Base-by-base conservation (phyloP, 2,888 invertebrate genomes). In the Hetaerina titia region DNA sequence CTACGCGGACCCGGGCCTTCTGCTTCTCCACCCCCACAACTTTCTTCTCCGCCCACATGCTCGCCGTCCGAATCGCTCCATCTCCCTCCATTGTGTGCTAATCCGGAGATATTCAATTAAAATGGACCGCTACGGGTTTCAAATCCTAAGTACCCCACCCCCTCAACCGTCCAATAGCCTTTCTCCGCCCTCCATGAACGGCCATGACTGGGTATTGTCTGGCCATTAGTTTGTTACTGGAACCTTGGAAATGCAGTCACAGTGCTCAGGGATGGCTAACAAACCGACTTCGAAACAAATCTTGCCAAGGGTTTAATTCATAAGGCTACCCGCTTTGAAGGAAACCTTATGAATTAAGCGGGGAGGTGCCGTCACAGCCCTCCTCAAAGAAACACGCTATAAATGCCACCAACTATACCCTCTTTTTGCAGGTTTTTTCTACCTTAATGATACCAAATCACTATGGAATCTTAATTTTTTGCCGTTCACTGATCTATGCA, bases 61-160 rank as follows among this genome's bases (percentile, higher is more conserved):
- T n/a, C 19, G 22, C n/a, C 45, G 64, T 15, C 69, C 92, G 45
- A 31, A 81, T 81, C 81, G 15, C 81, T 81, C 64, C 90, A n/a
- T 63, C 90, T 90, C 63, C 88, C 56, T 64, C 92, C 74, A 92
- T 92, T 92, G 92, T 92, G 92, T 92, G 92, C 92, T 92, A 92
- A 92, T 92, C 92, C 92, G n/a, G 92, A 92, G 69, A 92, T 92
- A 69, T 92, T 92, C 92, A 92, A 92, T 92, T 92, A 92, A 92
- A 92, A 92, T 92, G 92, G 92, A 69, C 56, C 69, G 56, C 64
- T 45, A 19, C 31, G 63, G 22, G 31, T 6, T 31, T 17, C 90
- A 63, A 90, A 64, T 81, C 81, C 81, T 57, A n/a, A 58, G 57
- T 31, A 5, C 57, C 58, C 89, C 89, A 6, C 45, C 88, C 45